Base-by-base conservation (phyloP, 2,113 vertebrate genomes). In the Varanus salvator region DNA sequence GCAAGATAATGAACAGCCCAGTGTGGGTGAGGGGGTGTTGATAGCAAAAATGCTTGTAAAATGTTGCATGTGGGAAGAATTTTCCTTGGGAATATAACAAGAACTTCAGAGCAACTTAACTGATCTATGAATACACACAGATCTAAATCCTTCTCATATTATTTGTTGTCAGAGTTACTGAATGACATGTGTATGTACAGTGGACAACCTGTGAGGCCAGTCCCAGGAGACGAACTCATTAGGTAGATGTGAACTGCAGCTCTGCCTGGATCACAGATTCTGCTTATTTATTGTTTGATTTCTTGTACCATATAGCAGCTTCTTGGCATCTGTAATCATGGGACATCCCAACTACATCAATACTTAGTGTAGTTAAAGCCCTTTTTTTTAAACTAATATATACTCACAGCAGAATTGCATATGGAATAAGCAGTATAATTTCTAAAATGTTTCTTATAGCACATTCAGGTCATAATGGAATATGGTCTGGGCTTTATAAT, bases 381-480 rank as follows among this genome's bases (percentile, higher is more conserved):
- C n/a, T n/a, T 68, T 19, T 4, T 78, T 68, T 78, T 52, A 3
- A 44, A 44, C 23, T 19, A 38, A 48, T 54, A 85, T 78, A 14
- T 85, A 8, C 34, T 50, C 11, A 1, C 74, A 54, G 7, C 38
- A n/a, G 52, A 57, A 74, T 82, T 74, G 8, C 52, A 34, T 38
- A 6, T 21, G 57, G 50, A 86, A 80, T 44, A 34, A 15, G 8
- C 12, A 64, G 23, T 31, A 17, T 44, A 52, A 27, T 88, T 60
- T 88, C 23, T 74, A 64, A 48, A 83, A n/a, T n/a, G 44, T 31
- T 57, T 15, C 29, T 72, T 81, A 69, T 11, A 29, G 75, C 19
- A 69, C 44, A 60, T 77, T 84, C 82, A 12, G 83, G 74, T 93
- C 23, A 31, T 38, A 29, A 50, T 72, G 75, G 74, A 90, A 19